phyloP scores from a whole-genome alignment of 2,113 vertebrate genomes.

The Brachyistius frenatus region DNA sequence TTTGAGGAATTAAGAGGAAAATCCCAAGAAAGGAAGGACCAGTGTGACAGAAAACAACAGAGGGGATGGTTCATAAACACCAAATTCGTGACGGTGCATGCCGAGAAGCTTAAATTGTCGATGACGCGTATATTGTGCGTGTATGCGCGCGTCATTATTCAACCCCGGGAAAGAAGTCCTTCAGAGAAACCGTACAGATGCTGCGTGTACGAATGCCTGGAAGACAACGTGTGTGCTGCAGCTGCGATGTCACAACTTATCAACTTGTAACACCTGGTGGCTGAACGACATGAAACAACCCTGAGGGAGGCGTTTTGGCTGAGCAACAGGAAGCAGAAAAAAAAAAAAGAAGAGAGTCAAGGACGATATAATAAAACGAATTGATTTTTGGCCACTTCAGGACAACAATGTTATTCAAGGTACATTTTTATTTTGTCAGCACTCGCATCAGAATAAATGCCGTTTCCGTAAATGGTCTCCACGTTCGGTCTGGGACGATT shows the following conservation, averaged over 20 bases:
- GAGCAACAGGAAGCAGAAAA: not conserved
- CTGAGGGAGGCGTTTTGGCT: not conserved
- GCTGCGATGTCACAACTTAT: constrained; percentile 61
- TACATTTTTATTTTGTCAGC: too few relatives aligned
- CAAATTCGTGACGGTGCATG: constrained; percentile 34
- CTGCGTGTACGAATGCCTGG: constrained; percentile 22
- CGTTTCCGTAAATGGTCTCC: too few relatives aligned
- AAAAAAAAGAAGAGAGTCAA: too few relatives aligned
- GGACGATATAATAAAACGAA: too few relatives aligned
- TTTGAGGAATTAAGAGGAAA: not conserved
- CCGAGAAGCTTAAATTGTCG: constrained; percentile 50
- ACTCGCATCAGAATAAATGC: too few relatives aligned
- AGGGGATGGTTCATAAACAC: constrained; percentile 50
- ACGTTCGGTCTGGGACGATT: too few relatives aligned
- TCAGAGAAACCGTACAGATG: constrained; percentile 33
- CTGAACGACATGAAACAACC: constrained; percentile 32
- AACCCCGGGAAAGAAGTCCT: constrained; percentile 30
- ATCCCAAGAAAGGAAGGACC: not conserved
- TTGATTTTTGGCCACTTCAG: too few relatives aligned
- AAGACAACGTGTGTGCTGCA: constrained; percentile 15
- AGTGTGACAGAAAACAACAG: not conserved
- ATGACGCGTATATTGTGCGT: constrained; percentile 17
- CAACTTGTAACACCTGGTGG: constrained; percentile 44
- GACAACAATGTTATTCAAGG: too few relatives aligned
- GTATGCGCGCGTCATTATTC: constrained; percentile 40